These are phyloP conservation scores for Drosophila limbata DNA, from an alignment of 2,888 invertebrate species.

Conservation along the genomic window DNA sequence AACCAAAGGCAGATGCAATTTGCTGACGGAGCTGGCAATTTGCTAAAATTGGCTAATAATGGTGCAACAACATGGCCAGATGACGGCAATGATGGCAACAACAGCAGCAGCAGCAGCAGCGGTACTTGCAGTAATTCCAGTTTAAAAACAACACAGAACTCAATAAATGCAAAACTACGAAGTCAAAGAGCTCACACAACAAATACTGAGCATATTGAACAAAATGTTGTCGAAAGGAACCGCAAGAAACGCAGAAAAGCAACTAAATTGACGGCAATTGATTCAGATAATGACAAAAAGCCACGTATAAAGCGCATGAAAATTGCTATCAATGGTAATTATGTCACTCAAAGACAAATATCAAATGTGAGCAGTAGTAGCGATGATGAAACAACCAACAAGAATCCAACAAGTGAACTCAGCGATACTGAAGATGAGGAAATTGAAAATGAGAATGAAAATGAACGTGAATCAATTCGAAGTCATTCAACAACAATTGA, in stretches of 20 bases:
- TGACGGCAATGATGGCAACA: not conserved
- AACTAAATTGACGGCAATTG: not conserved
- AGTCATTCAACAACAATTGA: slow-evolving; percentile 38
- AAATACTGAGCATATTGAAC: slow-evolving; percentile 12
- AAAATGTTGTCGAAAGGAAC: slow-evolving; percentile 30
- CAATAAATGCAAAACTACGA: slow-evolving; percentile 63
- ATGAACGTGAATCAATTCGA: slow-evolving; percentile 33
- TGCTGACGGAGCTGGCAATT: slow-evolving; percentile 20
- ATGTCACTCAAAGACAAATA: slow-evolving; percentile 46
- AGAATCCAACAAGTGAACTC: slow-evolving; percentile 24
- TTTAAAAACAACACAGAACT: slow-evolving; percentile 63
- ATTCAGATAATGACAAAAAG: slow-evolving; percentile 4
- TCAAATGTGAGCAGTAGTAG: slow-evolving; percentile 53
- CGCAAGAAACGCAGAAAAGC: slow-evolving; percentile 53
- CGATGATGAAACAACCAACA: slow-evolving; percentile 47
- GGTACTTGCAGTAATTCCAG: slow-evolving; percentile 68
- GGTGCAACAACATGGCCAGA: not conserved
- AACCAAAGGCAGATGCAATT: slow-evolving; percentile 8
- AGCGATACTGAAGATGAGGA: slow-evolving; percentile 23
- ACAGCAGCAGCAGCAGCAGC: slow-evolving; percentile 30
- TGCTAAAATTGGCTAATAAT: slow-evolving; percentile 51
- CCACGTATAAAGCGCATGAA: slow-evolving; percentile 66
- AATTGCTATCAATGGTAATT: slow-evolving; percentile 66
- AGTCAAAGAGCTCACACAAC: slow-evolving; percentile 31
- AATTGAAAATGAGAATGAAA: slow-evolving; percentile 23